Conservation (phyloP, 2,113 vertebrate species). For the Engystomops pustulosus region DNA sequence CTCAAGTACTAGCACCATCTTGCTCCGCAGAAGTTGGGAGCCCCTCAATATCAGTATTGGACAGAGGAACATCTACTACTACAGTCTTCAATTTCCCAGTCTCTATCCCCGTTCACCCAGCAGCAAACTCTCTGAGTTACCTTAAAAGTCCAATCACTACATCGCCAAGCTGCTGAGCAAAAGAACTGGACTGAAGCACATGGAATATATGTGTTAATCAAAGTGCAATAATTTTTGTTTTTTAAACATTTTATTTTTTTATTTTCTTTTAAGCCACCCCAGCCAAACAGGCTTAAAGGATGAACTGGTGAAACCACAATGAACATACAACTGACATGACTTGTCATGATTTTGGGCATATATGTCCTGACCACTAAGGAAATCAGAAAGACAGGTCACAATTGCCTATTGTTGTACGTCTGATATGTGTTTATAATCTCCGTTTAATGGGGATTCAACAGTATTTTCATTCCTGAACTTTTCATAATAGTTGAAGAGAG, state of each 20-base stretch:
- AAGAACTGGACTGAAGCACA: conserved; percentile 25
- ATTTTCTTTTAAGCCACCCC: background rate
- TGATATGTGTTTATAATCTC: conserved; percentile 52
- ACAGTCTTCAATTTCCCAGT: conserved; percentile 96
- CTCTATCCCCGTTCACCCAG: conserved; percentile 88
- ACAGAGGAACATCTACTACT: conserved; percentile 79
- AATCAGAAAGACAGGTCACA: conserved; percentile 65
- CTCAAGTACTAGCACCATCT: conserved; percentile 93
- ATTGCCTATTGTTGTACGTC: conserved; percentile 65
- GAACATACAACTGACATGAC: conserved; percentile 50
- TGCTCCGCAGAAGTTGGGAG: conserved; percentile 92
- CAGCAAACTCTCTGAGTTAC: conserved; percentile 83
- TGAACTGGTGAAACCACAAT: conserved; percentile 45
- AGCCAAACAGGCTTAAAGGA: conserved; percentile 8
- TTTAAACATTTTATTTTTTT: conserved; percentile 53
- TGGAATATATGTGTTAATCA: conserved; percentile 62
- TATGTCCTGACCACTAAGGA: conserved; percentile 63
- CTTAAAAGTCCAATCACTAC: conserved; percentile 97
- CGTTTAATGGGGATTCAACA: conserved; percentile 72
- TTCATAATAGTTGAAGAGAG: conserved; percentile 61
- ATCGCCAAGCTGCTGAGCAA: conserved; percentile 91
- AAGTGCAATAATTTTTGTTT: conserved; percentile 72
- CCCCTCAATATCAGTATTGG: conserved; percentile 79
- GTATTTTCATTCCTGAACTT: conserved; percentile 75
- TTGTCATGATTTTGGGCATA: conserved; percentile 64